A percentile compares a stretch with the other conserved stretches of the same genome.
Evolutionary conservation across 35 echinoderm and acorn worm genomes (phyloP).

Genomic region (Anneissia japonica): DNA sequence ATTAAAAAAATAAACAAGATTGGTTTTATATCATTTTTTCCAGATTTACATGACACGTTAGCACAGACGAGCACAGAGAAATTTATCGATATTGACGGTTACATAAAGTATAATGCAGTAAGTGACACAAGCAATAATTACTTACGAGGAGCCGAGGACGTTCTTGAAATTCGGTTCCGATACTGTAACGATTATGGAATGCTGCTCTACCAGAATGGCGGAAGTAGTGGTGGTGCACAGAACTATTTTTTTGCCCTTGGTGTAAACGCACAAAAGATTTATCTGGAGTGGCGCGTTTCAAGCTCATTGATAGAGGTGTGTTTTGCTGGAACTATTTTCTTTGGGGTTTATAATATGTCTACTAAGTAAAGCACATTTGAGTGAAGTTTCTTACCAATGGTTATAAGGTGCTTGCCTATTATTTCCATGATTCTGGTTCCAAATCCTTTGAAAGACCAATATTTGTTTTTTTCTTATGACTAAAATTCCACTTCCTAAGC

Average conservation of each 20-base stretch:
- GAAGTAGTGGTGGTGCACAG: conserved; percentile 22
- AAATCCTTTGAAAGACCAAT: too few relatives aligned
- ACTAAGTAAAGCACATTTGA: too few relatives aligned
- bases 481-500: too few relatives aligned
- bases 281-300: conserved; percentile 80
- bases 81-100: conserved; percentile 93
- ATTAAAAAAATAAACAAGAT: too few relatives aligned
- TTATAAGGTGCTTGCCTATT: too few relatives aligned
- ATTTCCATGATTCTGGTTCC: too few relatives aligned
- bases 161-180: conserved; percentile 89
- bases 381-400: too few relatives aligned
- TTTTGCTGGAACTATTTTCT: too few relatives aligned
- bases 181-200: conserved; percentile 92
- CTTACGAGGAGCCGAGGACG: conserved; percentile 61
- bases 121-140: conserved; percentile 33
- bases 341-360: too few relatives aligned
- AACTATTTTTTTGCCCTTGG: conserved; percentile 73
- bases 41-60: neutral
- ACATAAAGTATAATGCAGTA: conserved; percentile 74
- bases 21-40: too few relatives aligned
- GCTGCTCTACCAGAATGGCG: conserved; percentile 87
- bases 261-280: conserved; percentile 65
- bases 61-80: conserved; percentile 20
- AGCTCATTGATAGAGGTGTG: conserved; percentile 71
- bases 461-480: too few relatives aligned